Conservation (phyloP, 2,888 invertebrate genomes). For the Monoplex corrugatus region DNA sequence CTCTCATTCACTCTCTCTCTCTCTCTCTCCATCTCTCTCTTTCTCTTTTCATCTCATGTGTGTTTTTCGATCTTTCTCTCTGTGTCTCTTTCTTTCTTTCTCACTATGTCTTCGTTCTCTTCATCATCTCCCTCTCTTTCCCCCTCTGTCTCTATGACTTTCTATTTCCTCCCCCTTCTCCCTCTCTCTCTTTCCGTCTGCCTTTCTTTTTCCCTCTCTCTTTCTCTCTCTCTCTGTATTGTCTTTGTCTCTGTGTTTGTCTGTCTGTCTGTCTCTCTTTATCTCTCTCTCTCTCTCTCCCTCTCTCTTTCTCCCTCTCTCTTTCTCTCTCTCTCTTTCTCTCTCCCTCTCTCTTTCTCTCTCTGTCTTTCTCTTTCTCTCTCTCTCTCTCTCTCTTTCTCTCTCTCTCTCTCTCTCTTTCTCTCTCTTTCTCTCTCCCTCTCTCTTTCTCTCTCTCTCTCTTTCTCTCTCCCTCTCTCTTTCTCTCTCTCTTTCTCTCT, state of each 20-base stretch:
- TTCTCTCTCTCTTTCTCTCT: neutral
- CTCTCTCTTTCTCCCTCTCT: neutral
- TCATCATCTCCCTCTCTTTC: neutral
- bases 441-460: slow-evolving; percentile 5
- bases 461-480: slow-evolving; percentile 10
- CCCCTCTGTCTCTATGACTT: neutral
- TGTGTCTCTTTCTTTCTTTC: neutral
- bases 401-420: neutral
- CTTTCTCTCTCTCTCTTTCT: slow-evolving; percentile 16
- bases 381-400: neutral
- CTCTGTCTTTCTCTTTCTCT: slow-evolving; percentile 12
- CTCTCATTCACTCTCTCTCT: neutral
- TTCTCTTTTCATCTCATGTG: too few relatives aligned
- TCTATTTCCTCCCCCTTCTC: neutral
- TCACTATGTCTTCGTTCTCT: too few relatives aligned
- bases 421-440: slow-evolving; percentile 5
- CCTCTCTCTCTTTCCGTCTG: too few relatives aligned
- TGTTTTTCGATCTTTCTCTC: too few relatives aligned
- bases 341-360: slow-evolving; percentile 5
- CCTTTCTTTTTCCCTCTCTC: neutral
- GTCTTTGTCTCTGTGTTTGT: neutral
- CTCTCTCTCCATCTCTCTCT: neutral
- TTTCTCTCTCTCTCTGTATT: slow-evolving; percentile 3
- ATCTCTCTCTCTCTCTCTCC: slow-evolving; percentile 5
- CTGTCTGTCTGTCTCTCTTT: slow-evolving; percentile 18